A percentile compares a stretch with the other conserved stretches of the same genome.
Conservation (phyloP, 2,888 invertebrate species). For the Parthenolecanium corni region DNA sequence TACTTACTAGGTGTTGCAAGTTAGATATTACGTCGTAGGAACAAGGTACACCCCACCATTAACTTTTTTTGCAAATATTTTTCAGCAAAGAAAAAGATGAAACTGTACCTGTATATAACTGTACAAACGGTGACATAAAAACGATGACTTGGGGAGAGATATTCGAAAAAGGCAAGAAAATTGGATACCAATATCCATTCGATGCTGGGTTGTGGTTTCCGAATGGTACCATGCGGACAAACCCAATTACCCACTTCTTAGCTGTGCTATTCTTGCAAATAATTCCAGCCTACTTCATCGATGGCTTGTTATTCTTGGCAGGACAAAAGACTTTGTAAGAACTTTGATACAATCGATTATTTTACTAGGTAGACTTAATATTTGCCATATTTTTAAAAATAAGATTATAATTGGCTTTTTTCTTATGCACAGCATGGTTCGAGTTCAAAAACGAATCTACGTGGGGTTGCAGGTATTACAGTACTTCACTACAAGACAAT, state of each 20-base stretch:
- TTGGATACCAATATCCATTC: constrained; percentile 58
- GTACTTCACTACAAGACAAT: constrained; percentile 69
- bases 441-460: constrained; percentile 50
- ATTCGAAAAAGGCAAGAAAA: constrained; percentile 50
- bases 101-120: constrained; percentile 31
- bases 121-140: constrained; percentile 31
- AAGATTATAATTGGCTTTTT: background rate
- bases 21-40: too few relatives aligned
- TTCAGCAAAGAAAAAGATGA: constrained; percentile 16
- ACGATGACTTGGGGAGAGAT: constrained; percentile 65
- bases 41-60: too few relatives aligned
- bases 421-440: constrained; percentile 50
- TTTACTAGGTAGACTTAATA: too few relatives aligned
- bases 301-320: constrained; percentile 51
- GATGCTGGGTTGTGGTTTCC: constrained; percentile 69
- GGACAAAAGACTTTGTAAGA: constrained; percentile 71
- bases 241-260: constrained; percentile 51
- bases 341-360: background rate
- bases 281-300: constrained; percentile 66
- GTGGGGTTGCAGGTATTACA: constrained; percentile 55
- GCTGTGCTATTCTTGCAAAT: constrained; percentile 59
- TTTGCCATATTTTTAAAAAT: too few relatives aligned
- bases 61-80: too few relatives aligned
- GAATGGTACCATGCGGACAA: constrained; percentile 59
- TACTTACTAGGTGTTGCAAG: too few relatives aligned